Conservation (phyloP, 2,888 invertebrate genomes). For the Isotomurus palustris region DNA sequence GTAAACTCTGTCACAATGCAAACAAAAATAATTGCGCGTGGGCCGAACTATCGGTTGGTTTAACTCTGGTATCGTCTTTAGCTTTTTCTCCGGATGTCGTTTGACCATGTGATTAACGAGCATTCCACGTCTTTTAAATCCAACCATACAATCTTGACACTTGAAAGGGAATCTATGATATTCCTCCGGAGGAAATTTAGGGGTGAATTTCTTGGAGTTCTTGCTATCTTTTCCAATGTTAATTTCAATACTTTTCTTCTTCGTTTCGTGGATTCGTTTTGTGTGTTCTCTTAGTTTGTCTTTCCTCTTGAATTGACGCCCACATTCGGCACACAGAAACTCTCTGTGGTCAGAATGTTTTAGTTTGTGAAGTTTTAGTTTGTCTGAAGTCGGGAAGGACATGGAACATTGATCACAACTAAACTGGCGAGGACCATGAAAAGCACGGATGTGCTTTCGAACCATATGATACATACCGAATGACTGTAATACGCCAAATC, state of each 20-base stretch:
- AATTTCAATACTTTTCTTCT: slow-evolving; percentile 47
- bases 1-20: slow-evolving; percentile 72
- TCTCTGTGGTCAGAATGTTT: slow-evolving; percentile 59
- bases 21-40: slow-evolving; percentile 75
- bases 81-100: slow-evolving; percentile 62
- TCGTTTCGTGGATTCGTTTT: slow-evolving; percentile 62
- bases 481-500: slow-evolving; percentile 49
- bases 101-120: slow-evolving; percentile 79
- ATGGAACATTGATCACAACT: slow-evolving; percentile 65
- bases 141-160: slow-evolving; percentile 68
- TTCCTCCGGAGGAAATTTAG: slow-evolving; percentile 57
- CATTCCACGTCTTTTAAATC: slow-evolving; percentile 78
- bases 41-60: slow-evolving; percentile 72
- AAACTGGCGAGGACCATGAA: slow-evolving; percentile 65
- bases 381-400: slow-evolving; percentile 66
- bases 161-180: slow-evolving; percentile 70
- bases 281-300: slow-evolving; percentile 70
- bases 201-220: slow-evolving; percentile 38
- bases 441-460: slow-evolving; percentile 68
- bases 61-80: slow-evolving; percentile 66
- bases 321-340: slow-evolving; percentile 68
- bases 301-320: slow-evolving; percentile 71
- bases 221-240: slow-evolving; percentile 32
- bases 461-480: slow-evolving; percentile 66
- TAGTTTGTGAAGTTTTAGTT: slow-evolving; percentile 66